Conservation (phyloP, 1,140 invertebrate genomes). For the Drosophila kepulauana region DNA sequence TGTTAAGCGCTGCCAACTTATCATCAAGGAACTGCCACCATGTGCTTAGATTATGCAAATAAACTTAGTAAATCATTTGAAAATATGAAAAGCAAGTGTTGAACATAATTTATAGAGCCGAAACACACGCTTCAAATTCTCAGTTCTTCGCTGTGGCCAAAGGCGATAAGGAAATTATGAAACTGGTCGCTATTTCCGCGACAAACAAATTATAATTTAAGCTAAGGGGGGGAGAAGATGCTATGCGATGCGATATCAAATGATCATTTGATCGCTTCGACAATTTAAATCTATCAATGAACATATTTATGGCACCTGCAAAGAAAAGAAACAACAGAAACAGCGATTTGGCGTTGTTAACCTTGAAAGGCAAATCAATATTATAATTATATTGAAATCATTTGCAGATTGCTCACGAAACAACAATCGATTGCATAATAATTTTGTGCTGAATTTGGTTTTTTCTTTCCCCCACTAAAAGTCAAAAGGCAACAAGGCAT, state of each 20-base stretch:
- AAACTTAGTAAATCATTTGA: too few species aligned
- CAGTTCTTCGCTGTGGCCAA: neutral
- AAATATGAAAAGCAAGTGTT: too few species aligned
- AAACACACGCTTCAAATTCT: neutral
- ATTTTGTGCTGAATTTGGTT: neutral
- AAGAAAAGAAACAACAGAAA: slow-evolving; percentile 2
- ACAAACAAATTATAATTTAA: slow-evolving; percentile 5
- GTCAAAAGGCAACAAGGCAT: slow-evolving; percentile 13
- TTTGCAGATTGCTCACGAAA: slow-evolving; percentile 22
- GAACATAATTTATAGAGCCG: neutral
- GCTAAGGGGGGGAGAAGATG: neutral
- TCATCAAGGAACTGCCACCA: neutral
- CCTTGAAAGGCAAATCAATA: slow-evolving; percentile 45
- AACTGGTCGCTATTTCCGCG: slow-evolving; percentile 5
- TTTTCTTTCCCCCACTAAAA: neutral
- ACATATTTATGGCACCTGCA: slow-evolving; percentile 28
- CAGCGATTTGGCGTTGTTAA: slow-evolving; percentile 36
- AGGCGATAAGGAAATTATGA: neutral
- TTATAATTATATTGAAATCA: slow-evolving; percentile 49
- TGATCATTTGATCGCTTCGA: slow-evolving; percentile 5
- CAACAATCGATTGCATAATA: slow-evolving; percentile 49
- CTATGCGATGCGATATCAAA: neutral
- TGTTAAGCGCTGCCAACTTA: neutral
- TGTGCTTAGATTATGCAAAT: neutral
- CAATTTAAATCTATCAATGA: slow-evolving; percentile 19